A percentile compares a stretch with the other conserved stretches of the same genome.
Evolutionary conservation across 2,888 invertebrate species (phyloP).

Genomic region (Ctena decussata): DNA sequence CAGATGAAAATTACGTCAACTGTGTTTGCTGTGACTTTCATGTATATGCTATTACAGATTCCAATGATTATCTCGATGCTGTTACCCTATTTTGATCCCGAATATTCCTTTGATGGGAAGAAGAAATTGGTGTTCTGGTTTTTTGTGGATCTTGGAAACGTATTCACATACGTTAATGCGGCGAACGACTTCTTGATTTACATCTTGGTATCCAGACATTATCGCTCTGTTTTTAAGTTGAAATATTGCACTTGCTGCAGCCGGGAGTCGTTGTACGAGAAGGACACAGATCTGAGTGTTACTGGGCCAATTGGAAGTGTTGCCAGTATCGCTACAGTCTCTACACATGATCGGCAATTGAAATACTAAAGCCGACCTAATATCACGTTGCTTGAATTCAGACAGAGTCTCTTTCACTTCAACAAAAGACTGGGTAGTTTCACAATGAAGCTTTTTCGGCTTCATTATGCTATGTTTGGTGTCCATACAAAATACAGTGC

Average conservation of each 20-base stretch:
- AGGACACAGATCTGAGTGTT: no score
- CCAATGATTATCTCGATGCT: slow-evolving; percentile 50
- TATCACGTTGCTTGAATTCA: no score
- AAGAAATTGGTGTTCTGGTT: slow-evolving; percentile 51
- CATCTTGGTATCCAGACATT: slow-evolving; percentile 41
- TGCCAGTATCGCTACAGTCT: no score
- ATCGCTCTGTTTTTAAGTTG: slow-evolving; percentile 25
- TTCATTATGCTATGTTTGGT: no score
- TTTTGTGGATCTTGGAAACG: slow-evolving; percentile 52
- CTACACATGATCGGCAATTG: no score
- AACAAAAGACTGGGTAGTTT: no score
- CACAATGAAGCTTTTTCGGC: no score
- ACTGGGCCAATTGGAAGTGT: no score
- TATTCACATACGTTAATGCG: slow-evolving; percentile 53
- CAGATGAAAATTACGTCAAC: slow-evolving; percentile 44
- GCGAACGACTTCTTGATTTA: slow-evolving; percentile 53
- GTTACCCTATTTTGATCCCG: slow-evolving; percentile 41
- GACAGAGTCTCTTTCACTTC: no score
- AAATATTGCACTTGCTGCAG: slow-evolving; percentile 23
- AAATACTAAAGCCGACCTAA: no score
- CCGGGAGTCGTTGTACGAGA: background rate
- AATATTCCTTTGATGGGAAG: slow-evolving; percentile 53
- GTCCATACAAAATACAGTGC: no score
- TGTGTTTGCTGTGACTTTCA: slow-evolving; percentile 36
- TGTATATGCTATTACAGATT: slow-evolving; percentile 39